Evolutionary conservation across 2,113 vertebrate genomes (phyloP).

Genomic region (Heterochromis multidens): DNA sequence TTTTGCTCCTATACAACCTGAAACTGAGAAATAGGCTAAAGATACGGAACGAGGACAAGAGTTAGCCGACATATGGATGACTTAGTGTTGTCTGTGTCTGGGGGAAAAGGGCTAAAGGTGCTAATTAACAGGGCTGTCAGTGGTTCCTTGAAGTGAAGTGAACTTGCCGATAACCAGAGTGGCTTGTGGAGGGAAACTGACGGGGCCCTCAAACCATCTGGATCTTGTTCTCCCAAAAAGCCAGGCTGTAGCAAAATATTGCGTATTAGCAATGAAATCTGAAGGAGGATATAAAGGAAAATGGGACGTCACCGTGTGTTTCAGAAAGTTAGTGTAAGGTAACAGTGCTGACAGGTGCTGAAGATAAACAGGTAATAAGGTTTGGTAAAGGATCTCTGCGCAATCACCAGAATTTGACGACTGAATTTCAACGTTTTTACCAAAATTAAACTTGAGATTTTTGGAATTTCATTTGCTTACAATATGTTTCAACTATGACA

Average conservation of each 20-base stretch:
- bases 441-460: background rate
- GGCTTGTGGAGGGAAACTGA: constrained; percentile 53
- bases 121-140: constrained; percentile 78
- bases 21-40: background rate
- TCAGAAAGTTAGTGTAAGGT: background rate
- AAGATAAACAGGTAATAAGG: background rate
- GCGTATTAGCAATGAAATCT: background rate
- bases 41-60: background rate
- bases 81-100: constrained; percentile 23
- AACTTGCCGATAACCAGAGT: constrained; percentile 71
- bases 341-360: background rate
- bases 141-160: constrained; percentile 76
- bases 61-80: constrained; percentile 13
- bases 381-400: background rate
- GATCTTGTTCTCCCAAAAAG: constrained; percentile 65
- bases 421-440: no score
- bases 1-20: background rate
- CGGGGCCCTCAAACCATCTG: constrained; percentile 62
- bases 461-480: background rate
- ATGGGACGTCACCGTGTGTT: background rate
- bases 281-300: background rate
- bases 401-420: background rate
- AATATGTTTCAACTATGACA: background rate
- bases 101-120: constrained; percentile 62
- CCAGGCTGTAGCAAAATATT: constrained; percentile 11